Percentiles rank a stretch among this genome's conserved stretches.
These are phyloP conservation scores for Tetramorium parvispinum DNA, from an alignment of 1,140 invertebrate genomes.

Conservation along the genomic window DNA sequence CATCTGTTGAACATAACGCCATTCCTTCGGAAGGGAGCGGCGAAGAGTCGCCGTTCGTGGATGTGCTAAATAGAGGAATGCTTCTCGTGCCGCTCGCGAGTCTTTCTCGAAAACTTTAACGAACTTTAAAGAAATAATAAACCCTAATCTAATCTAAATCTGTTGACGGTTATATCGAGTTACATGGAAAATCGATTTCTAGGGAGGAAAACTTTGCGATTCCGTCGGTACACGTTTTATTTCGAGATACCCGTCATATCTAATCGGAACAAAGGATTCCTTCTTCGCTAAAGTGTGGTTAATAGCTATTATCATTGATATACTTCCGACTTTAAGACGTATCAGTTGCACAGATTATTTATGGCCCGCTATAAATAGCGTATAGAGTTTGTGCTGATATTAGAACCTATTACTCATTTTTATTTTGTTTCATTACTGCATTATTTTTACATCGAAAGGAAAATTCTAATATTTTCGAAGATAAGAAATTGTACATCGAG, in stretches of 20 bases:
- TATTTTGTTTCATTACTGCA: no score
- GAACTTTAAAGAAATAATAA: neutral
- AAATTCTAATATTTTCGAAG: neutral
- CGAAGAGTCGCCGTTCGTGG: neutral
- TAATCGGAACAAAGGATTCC: neutral
- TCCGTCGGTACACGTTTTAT: neutral
- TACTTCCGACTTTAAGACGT: neutral
- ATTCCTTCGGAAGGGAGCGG: slow-evolving; percentile 26
- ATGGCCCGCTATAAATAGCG: slow-evolving; percentile 2
- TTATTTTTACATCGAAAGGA: neutral
- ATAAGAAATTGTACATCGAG: neutral
- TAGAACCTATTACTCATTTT: slow-evolving; percentile 28
- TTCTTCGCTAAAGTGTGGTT: neutral
- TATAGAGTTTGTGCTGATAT: neutral
- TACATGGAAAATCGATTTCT: neutral
- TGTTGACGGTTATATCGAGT: neutral
- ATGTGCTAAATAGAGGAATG: slow-evolving; percentile 23
- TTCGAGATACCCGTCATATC: neutral
- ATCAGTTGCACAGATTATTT: neutral
- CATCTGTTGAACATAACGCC: slow-evolving; percentile 74
- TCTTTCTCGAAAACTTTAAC: neutral
- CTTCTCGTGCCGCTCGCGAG: neutral
- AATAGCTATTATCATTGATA: neutral
- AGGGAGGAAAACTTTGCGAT: neutral
- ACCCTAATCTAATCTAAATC: neutral